phyloP scores from a whole-genome alignment of 2,113 vertebrate genomes.

The Osmerus eperlanus region DNA sequence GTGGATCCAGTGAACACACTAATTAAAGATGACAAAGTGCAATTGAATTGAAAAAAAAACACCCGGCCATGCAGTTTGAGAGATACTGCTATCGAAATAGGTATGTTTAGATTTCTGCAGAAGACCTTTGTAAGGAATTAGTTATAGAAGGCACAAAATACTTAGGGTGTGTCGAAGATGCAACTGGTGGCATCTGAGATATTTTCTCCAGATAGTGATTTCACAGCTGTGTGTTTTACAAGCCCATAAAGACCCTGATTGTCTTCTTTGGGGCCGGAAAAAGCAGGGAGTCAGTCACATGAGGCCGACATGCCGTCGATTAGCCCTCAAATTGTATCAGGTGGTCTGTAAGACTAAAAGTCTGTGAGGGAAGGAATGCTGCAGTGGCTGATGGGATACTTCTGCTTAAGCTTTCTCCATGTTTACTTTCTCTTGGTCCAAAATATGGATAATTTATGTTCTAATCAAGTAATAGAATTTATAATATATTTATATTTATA shows the following conservation, averaged over 20 bases:
- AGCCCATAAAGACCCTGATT: slow-evolving; percentile 46
- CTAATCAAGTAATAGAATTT: no score
- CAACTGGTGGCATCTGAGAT: background rate
- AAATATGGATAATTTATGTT: no score
- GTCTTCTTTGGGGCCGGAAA: slow-evolving; percentile 32
- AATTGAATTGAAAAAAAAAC: no score
- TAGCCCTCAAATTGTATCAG: slow-evolving; percentile 34
- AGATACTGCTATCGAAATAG: no score
- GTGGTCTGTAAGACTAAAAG: background rate
- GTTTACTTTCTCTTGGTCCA: background rate
- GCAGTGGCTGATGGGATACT: background rate
- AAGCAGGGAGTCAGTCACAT: slow-evolving; percentile 58
- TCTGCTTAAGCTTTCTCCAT: background rate
- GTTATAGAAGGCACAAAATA: background rate
- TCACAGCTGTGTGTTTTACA: slow-evolving; percentile 7
- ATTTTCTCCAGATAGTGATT: background rate
- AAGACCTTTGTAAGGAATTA: no score
- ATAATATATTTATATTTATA: no score
- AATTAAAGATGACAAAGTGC: no score
- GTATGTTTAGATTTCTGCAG: no score
- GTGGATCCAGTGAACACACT: no score
- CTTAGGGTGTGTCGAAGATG: background rate
- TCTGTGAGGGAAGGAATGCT: background rate
- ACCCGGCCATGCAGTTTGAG: no score
- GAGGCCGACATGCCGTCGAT: slow-evolving; percentile 46